Base-by-base conservation (phyloP, 2,797 vertebrate genomes). In the Enteromius argenteus region DNA sequence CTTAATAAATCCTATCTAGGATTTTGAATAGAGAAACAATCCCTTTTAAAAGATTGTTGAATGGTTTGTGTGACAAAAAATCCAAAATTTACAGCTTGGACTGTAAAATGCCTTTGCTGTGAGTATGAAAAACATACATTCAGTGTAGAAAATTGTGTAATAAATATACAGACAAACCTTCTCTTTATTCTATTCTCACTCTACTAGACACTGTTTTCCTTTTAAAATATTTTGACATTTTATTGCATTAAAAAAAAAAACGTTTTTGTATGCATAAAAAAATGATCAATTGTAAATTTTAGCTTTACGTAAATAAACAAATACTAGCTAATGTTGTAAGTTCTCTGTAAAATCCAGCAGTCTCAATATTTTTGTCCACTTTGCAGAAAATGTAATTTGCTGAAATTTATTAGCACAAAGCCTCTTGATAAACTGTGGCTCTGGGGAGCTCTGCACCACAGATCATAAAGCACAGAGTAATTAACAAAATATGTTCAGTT, bases 81-180 rank as follows among this genome's bases (percentile, higher is more conserved):
- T 51, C 23, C 69, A 2, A 75, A 84, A 83, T 51, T 10, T 56
- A 60, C 74, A 81, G 68, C 19, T 23, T 42, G 77, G 42, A 82
- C 37, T 51, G 39, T 77, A 58, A 66, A 49, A 23, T 69, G 32
- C 56, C 72, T 42, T 23, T 27, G 11, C 49, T 58, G 10, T 68
- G 58, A 80, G 23, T 23, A 58, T 62, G 56, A 39, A 49, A 46
- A 64, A 71, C 80, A 86, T 72, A 39, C 71, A 75, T 84, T 42
- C 56, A 81, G 21, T 44, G 19, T 35, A 60, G 51, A 53, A 80
- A 37, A 42, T 19, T 17, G 64, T 51, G 64, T 67, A 84, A 80
- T 71, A 83, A 84, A 85, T 74, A 21, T 80, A 56, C 21, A 32
- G 67, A 66, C 37, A 67, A 46, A 51, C 27, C 13, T 46, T 44